phyloP scores from a whole-genome alignment of 2,113 vertebrate genomes.

The Mastomys coucha region DNA sequence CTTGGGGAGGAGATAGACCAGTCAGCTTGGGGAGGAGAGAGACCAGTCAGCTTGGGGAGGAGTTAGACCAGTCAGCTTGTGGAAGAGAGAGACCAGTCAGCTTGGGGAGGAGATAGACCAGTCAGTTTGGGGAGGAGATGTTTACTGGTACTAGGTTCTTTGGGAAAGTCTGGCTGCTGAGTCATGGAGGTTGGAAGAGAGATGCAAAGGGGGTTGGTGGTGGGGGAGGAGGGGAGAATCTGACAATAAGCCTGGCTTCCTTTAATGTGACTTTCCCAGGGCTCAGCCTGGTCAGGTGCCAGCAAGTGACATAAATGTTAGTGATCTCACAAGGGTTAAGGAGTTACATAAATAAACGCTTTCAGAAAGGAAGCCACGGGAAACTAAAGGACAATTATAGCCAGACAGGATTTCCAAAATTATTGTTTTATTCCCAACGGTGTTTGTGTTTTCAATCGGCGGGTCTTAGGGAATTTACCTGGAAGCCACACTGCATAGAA shows the following conservation, averaged over 20 bases:
- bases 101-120: too few species aligned
- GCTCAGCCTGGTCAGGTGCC: constrained; percentile 14
- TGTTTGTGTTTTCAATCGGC: background rate
- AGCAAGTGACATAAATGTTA: constrained; percentile 46
- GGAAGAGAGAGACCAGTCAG: too few species aligned
- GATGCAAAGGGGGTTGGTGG: background rate
- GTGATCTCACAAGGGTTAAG: constrained; percentile 43
- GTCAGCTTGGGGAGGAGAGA: too few species aligned
- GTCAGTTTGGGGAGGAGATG: background rate
- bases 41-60: too few species aligned
- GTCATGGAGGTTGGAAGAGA: background rate
- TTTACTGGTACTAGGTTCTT: background rate
- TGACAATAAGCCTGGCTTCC: constrained; percentile 55
- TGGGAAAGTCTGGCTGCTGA: background rate
- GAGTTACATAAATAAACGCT: constrained; percentile 58
- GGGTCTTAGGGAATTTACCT: background rate
- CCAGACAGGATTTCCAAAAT: constrained; percentile 34
- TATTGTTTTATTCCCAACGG: background rate
- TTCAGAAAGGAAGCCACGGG: constrained; percentile 16
- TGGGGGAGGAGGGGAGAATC: background rate
- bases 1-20: background rate
- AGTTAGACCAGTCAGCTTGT: too few species aligned
- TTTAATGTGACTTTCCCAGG: constrained; percentile 46
- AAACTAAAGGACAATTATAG: background rate
- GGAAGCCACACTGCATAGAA: background rate